Evolutionary conservation across 2,113 vertebrate genomes (phyloP), one percentile per base, ranked within the genome.

Genomic region (Theristicus caerulescens): DNA sequence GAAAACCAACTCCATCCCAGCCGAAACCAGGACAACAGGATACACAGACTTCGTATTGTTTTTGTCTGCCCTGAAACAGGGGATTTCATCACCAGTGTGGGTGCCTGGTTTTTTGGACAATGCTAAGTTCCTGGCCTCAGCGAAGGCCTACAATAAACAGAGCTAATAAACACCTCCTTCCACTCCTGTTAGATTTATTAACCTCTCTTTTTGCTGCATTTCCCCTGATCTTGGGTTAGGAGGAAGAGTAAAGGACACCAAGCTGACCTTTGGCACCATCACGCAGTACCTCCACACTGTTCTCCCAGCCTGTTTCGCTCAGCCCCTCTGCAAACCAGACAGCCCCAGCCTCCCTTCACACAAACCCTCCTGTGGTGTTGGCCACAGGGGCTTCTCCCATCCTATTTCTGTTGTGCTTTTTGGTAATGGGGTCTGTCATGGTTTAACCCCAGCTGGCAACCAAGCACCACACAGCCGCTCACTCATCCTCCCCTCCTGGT

Each of bases 281-380:
- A 24, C 1, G 0, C 40, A 36, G 10, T 19, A 44, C 36, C 34
- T 67, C 52, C 38, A 67, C 44, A 6, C 26, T 0, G 0, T 59
- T 67, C 18, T 52, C 24, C 36, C 40, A 62, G 14, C 25, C 29
- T 3, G 1, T 67, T 81, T 84, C 42, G 5, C 57, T 66, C 83
- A 66, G 46, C 17, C 74, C 14, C 26, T 72, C 36, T 89, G 57
- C 27, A 82, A 89, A 84, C 24, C 34, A 54, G 62, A 17, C n/a
- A 62, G 34, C n/a, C 22, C 11, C 40, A 82, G 21, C 8, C 21
- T 83, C 31, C n/a, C 44, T 83, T 49, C 62, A 69, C 34, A 65
- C 19, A 31, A 29, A 42, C 11, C 19, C 18, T 44, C 24, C 54
- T 29, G 10, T 47, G 25, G 6, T 34, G 20, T 15, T 24, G 5